Percentiles rank a stretch among this genome's conserved stretches.
These are phyloP conservation scores for Hymenochirus boettgeri DNA, from an alignment of 2,113 vertebrate genomes.

Conservation along the genomic window DNA sequence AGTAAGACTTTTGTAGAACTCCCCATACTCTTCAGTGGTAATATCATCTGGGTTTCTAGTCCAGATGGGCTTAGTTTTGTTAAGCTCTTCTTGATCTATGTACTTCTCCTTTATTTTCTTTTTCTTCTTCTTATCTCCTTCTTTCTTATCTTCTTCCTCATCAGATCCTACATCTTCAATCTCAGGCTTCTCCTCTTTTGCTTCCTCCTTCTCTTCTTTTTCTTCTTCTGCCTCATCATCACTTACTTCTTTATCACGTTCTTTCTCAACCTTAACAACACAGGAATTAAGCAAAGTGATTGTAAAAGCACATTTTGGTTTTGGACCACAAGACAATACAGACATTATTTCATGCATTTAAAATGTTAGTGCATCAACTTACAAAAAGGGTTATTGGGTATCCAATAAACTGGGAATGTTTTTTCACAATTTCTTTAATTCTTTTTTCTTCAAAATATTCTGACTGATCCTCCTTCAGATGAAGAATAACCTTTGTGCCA, in stretches of 20 bases:
- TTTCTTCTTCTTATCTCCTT: conserved; percentile 71
- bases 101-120: conserved; percentile 75
- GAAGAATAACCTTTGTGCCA: conserved; percentile 75
- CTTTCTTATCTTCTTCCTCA: conserved; percentile 75
- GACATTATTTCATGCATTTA: no score
- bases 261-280: conserved; percentile 69
- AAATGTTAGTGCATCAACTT: conserved; percentile 45
- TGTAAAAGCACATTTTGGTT: no score
- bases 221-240: conserved; percentile 78
- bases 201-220: conserved; percentile 55
- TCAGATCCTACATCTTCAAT: conserved; percentile 79
- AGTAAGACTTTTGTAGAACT: conserved; percentile 93
- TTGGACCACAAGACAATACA: no score
- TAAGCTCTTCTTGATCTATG: conserved; percentile 65
- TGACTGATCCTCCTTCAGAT: conserved; percentile 75
- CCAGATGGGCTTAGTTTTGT: conserved; percentile 75
- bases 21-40: conserved; percentile 88
- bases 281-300: no score
- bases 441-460: conserved; percentile 74
- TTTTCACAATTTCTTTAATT: conserved; percentile 76
- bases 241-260: conserved; percentile 77
- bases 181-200: conserved; percentile 75
- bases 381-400: conserved; percentile 77
- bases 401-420: conserved; percentile 78
- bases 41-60: conserved; percentile 94